phyloP scores from a whole-genome alignment of 2,888 invertebrate species.

The Brachylomia viminalis region DNA sequence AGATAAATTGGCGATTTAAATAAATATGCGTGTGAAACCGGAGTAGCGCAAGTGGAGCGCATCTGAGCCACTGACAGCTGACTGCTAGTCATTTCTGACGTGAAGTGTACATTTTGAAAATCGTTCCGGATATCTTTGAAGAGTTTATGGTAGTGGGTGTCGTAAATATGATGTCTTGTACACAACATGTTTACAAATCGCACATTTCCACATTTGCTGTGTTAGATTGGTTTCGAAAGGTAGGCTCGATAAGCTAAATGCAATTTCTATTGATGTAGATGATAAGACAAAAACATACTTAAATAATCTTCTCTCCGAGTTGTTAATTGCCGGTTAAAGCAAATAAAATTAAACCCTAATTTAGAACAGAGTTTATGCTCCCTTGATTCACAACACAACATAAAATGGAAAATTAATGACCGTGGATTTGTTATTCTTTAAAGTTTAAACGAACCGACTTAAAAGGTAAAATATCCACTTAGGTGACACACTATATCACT shows the following conservation, averaged over 20 bases:
- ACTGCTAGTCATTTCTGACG: constrained; percentile 51
- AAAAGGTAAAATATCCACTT: constrained; percentile 45
- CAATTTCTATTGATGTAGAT: not conserved
- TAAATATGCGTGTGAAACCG: constrained; percentile 71
- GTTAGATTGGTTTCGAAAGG: not conserved
- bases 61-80: constrained; percentile 64
- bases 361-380: constrained; percentile 19
- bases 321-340: not conserved
- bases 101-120: constrained; percentile 56
- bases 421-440: constrained; percentile 38
- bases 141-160: constrained; percentile 30
- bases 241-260: not conserved
- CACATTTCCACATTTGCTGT: not conserved
- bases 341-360: constrained; percentile 7
- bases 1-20: constrained; percentile 75
- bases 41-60: constrained; percentile 72
- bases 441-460: constrained; percentile 46
- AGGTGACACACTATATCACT: constrained; percentile 47
- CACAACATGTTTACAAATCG: constrained; percentile 29
- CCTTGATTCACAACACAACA: constrained; percentile 33
- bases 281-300: not conserved
- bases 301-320: not conserved
- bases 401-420: constrained; percentile 42
- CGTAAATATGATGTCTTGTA: constrained; percentile 27
- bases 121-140: constrained; percentile 4